Evolutionary conservation across 2,888 invertebrate genomes (phyloP).

Genomic region (Crepidodera aurea): DNA sequence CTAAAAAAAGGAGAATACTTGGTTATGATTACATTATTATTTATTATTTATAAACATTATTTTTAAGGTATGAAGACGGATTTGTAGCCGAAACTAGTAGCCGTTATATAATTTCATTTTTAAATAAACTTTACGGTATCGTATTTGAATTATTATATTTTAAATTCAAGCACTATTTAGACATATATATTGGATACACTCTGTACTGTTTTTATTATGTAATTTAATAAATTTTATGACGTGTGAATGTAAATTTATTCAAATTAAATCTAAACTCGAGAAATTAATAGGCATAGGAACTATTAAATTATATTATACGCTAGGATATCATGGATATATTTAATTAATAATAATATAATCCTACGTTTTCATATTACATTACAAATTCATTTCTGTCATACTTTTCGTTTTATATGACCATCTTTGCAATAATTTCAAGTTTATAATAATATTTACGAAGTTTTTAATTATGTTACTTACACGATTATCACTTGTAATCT

Average conservation of each 20-base stretch:
- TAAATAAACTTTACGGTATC: too few species aligned
- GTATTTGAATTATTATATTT: too few species aligned
- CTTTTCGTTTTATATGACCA: neutral
- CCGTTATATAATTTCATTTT: too few species aligned
- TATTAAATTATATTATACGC: constrained; percentile 3
- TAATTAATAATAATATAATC: constrained; percentile 11
- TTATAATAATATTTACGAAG: neutral
- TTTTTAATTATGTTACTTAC: too few species aligned
- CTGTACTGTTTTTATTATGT: constrained; percentile 5
- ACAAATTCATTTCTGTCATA: constrained; percentile 6
- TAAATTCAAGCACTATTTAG: too few species aligned
- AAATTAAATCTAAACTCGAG: constrained; percentile 18
- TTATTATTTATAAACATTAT: too few species aligned
- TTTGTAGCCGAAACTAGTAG: too few species aligned
- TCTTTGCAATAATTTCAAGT: neutral
- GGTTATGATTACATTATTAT: too few species aligned
- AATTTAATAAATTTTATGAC: constrained; percentile 25
- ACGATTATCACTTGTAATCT: too few species aligned
- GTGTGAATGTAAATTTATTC: constrained; percentile 26
- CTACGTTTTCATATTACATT: neutral
- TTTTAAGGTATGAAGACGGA: too few species aligned
- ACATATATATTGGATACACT: too few species aligned
- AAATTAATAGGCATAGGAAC: constrained; percentile 3
- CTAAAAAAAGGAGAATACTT: too few species aligned
- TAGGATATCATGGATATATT: constrained; percentile 6